A percentile compares a stretch with the other conserved stretches of the same genome.
These are phyloP conservation scores for Gobionotothen gibberifrons DNA, from an alignment of 2,797 vertebrate species.

Conservation along the genomic window DNA sequence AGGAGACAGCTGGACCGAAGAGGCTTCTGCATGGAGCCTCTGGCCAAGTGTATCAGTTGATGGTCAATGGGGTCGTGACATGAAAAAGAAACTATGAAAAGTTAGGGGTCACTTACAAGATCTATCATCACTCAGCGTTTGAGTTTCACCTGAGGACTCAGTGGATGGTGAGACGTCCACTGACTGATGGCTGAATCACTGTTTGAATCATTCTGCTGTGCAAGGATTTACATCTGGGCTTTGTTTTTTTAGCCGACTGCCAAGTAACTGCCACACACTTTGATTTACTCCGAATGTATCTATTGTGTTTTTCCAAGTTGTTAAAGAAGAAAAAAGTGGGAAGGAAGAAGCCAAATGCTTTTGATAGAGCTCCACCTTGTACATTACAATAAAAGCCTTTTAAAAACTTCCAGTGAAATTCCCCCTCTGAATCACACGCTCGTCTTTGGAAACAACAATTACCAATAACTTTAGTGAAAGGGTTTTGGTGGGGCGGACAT, in stretches of 20 bases:
- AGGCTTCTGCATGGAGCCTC: slow-evolving; percentile 46
- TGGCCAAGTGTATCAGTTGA: slow-evolving; percentile 62
- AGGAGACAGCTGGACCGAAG: slow-evolving; percentile 70
- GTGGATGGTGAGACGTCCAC: slow-evolving; percentile 37
- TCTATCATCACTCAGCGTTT: slow-evolving; percentile 73
- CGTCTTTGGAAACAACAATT: slow-evolving; percentile 58
- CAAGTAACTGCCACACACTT: slow-evolving; percentile 38
- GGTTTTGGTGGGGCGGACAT: slow-evolving; percentile 57
- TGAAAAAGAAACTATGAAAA: slow-evolving; percentile 66
- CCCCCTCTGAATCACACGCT: slow-evolving; percentile 65
- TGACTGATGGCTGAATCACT: slow-evolving; percentile 52
- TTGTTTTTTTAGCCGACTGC: slow-evolving; percentile 20
- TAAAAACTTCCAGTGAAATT: slow-evolving; percentile 53
- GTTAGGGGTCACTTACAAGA: slow-evolving; percentile 70
- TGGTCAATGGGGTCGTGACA: slow-evolving; percentile 71
- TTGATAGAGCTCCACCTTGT: slow-evolving; percentile 37
- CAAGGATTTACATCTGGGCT: slow-evolving; percentile 57
- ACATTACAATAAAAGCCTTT: slow-evolving; percentile 44
- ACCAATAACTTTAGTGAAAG: slow-evolving; percentile 59
- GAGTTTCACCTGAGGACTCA: slow-evolving; percentile 50
- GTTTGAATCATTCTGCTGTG: slow-evolving; percentile 49
- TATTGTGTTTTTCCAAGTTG: slow-evolving; percentile 30
- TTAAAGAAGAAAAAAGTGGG: slow-evolving; percentile 33
- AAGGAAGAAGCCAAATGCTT: slow-evolving; percentile 32
- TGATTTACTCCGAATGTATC: slow-evolving; percentile 35